Evolutionary conservation across 2,888 invertebrate genomes (phyloP).

Genomic region (Agrotis segetum): DNA sequence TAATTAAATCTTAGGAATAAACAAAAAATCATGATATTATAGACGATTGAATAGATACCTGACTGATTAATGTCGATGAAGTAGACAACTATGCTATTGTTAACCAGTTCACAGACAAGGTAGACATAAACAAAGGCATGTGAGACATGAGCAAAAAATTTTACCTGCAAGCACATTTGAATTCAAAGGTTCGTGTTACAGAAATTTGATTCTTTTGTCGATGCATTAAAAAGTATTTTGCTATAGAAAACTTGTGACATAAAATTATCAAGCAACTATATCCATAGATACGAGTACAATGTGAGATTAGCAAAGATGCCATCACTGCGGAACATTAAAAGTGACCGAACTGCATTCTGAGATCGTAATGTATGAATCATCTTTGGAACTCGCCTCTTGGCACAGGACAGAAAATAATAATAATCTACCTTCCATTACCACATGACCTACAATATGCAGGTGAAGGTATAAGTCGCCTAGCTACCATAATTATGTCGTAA

Average conservation of each 20-base stretch:
- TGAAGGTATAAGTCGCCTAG: slow-evolving; percentile 72
- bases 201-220: slow-evolving; percentile 67
- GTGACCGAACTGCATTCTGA: slow-evolving; percentile 86
- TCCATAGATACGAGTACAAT: slow-evolving; percentile 68
- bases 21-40: slow-evolving; percentile 56
- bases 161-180: slow-evolving; percentile 75
- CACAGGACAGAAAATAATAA: slow-evolving; percentile 80
- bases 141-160: slow-evolving; percentile 77
- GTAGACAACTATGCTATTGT: slow-evolving; percentile 68
- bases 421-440: slow-evolving; percentile 72
- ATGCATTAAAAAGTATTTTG: slow-evolving; percentile 68
- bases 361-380: slow-evolving; percentile 83
- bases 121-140: slow-evolving; percentile 75
- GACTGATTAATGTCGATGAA: slow-evolving; percentile 64
- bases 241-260: slow-evolving; percentile 58
- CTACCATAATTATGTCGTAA: slow-evolving; percentile 69
- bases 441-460: slow-evolving; percentile 76
- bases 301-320: slow-evolving; percentile 73
- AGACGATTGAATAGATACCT: slow-evolving; percentile 57
- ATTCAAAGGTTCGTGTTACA: slow-evolving; percentile 60
- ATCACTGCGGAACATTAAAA: slow-evolving; percentile 75
- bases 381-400: slow-evolving; percentile 80
- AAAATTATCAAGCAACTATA: slow-evolving; percentile 57
- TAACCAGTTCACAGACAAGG: slow-evolving; percentile 70
- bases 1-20: slow-evolving; percentile 53